Conservation (phyloP, 2,797 vertebrate species). For the Prunella strophiata region DNA sequence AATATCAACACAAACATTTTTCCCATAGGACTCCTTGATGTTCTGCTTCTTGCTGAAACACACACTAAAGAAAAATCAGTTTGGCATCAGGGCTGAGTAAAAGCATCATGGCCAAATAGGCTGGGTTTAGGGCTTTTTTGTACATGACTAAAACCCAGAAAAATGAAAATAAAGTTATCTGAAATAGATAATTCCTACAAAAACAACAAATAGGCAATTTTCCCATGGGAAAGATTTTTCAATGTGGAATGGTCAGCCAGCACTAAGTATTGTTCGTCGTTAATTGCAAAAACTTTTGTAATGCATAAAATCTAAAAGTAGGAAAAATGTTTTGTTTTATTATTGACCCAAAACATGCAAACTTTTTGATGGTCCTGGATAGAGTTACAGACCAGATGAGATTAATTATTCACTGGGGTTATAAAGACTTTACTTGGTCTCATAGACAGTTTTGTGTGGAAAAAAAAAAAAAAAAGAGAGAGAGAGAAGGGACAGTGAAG, state of each 20-base stretch:
- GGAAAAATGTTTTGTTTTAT: slow-evolving; percentile 47
- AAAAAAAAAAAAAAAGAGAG: background rate
- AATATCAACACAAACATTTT: background rate
- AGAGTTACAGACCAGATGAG: slow-evolving; percentile 43
- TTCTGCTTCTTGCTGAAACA: background rate
- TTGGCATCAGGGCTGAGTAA: background rate
- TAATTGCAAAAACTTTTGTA: slow-evolving; percentile 49
- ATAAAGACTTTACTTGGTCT: slow-evolving; percentile 18
- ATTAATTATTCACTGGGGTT: slow-evolving; percentile 49
- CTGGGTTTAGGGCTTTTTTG: background rate
- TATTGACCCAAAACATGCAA: slow-evolving; percentile 40
- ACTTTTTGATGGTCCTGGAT: slow-evolving; percentile 32
- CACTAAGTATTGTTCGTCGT: background rate
- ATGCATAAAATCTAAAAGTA: slow-evolving; percentile 48
- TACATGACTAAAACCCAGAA: background rate
- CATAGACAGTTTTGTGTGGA: background rate
- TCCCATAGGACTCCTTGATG: background rate
- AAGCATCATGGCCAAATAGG: background rate
- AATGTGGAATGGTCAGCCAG: background rate
- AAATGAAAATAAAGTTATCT: slow-evolving; percentile 42
- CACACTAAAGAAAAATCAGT: background rate
- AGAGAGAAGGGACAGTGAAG: background rate
- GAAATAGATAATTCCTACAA: background rate
- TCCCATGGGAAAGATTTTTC: slow-evolving; percentile 49
- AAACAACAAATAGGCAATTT: slow-evolving; percentile 18